phyloP scores from a whole-genome alignment of 2,888 invertebrate genomes.

The Leptinotarsa peninsularis region DNA sequence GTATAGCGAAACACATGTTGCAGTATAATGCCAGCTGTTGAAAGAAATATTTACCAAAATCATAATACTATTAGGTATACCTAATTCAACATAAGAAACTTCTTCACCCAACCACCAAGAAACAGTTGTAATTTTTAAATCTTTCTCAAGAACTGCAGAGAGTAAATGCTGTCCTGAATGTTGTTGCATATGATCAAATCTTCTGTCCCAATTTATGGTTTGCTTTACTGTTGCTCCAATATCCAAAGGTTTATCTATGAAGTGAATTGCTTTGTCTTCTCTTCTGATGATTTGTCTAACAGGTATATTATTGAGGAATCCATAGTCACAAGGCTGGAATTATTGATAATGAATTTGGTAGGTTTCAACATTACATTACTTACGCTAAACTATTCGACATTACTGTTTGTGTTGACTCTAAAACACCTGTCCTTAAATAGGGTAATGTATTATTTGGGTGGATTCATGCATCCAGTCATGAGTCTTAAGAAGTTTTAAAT shows the following conservation, averaged over 20 bases:
- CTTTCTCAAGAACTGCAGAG: conserved; percentile 80
- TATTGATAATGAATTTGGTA: background rate
- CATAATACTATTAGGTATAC: conserved; percentile 51
- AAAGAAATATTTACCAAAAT: background rate
- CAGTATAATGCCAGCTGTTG: background rate
- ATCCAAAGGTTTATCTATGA: conserved; percentile 72
- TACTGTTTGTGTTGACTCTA: no score
- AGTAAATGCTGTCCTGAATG: conserved; percentile 91
- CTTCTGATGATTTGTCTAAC: conserved; percentile 79
- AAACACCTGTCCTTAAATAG: no score
- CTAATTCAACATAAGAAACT: conserved; percentile 78
- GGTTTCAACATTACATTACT: background rate
- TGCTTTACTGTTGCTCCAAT: conserved; percentile 74
- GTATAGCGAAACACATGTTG: no score
- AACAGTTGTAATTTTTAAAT: conserved; percentile 77
- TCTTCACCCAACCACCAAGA: conserved; percentile 88
- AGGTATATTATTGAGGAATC: conserved; percentile 74
- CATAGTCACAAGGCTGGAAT: conserved; percentile 80
- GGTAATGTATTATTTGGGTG: no score
- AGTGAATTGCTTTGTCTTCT: conserved; percentile 81
- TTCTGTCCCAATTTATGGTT: conserved; percentile 79
- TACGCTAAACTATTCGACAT: no score
- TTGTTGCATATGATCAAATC: conserved; percentile 93
- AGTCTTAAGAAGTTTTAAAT: no score
- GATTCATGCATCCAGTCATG: no score